Conservation (phyloP, 2,888 invertebrate species). For the Cepaea hortensis region DNA sequence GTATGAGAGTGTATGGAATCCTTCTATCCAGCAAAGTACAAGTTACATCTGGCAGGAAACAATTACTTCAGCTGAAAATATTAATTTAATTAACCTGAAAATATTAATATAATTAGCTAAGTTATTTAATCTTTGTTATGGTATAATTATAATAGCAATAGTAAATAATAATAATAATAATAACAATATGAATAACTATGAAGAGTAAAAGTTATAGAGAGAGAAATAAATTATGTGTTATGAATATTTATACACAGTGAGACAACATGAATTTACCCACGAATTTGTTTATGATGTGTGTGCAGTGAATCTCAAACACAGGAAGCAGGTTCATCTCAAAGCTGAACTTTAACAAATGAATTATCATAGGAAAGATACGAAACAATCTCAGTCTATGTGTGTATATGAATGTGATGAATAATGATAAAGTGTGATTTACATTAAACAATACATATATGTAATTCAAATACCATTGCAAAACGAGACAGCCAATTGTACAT, state of each 20-base stretch:
- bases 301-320: background rate
- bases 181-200: background rate
- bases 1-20: too few relatives aligned
- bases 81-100: too few relatives aligned
- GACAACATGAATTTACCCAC: slow-evolving; percentile 1
- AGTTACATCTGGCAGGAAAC: too few relatives aligned
- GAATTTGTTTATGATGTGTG: slow-evolving; percentile 30
- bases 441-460: background rate
- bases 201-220: slow-evolving; percentile 6
- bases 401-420: background rate
- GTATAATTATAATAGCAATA: too few relatives aligned
- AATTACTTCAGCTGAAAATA: too few relatives aligned
- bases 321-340: background rate
- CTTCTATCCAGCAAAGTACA: too few relatives aligned
- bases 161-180: background rate
- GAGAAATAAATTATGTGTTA: slow-evolving; percentile 22
- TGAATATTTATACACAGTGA: slow-evolving; percentile 25
- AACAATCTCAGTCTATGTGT: background rate
- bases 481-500: background rate
- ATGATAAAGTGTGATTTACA: background rate
- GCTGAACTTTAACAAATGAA: background rate
- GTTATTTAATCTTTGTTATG: too few relatives aligned
- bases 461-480: background rate
- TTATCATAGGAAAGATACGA: background rate
- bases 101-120: too few relatives aligned